A percentile compares a stretch with the other conserved stretches of the same genome.
These are phyloP conservation scores for Riparia riparia DNA, from an alignment of 2,113 vertebrate species.

Conservation along the genomic window DNA sequence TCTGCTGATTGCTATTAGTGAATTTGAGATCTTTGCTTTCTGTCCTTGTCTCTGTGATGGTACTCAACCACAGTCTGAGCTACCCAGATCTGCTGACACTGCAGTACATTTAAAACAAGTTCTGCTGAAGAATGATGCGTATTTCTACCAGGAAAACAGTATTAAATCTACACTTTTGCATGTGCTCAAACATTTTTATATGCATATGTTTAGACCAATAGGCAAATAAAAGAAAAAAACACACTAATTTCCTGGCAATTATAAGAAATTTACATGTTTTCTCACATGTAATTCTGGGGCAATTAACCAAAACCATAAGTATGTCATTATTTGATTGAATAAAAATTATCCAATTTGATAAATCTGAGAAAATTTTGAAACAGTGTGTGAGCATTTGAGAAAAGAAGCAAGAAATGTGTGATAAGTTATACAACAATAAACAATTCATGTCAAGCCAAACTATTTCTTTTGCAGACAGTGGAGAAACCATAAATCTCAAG, in stretches of 20 bases:
- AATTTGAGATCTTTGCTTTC: not conserved
- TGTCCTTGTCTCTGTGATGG: not conserved
- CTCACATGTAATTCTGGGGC: not conserved
- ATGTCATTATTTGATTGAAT: not conserved
- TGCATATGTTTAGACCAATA: not conserved
- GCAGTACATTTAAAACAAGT: not conserved
- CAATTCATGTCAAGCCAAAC: not conserved
- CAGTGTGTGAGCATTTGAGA: not conserved
- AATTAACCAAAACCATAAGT: not conserved
- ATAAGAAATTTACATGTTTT: not conserved
- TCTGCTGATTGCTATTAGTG: not conserved
- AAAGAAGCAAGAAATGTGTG: not conserved
- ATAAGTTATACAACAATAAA: not conserved
- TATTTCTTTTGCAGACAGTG: not conserved
- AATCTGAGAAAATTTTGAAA: not conserved
- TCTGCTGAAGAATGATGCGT: not conserved
- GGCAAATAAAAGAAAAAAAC: not conserved
- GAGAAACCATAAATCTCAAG: not conserved
- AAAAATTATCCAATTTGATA: not conserved
- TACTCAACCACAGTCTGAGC: not conserved
- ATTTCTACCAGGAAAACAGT: not conserved
- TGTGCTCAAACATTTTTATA: not conserved
- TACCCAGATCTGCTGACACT: not conserved
- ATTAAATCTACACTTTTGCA: not conserved
- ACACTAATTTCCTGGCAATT: not conserved